Percentiles rank a stretch among this genome's conserved stretches.
Conservation (phyloP, 2,888 invertebrate species). For the Trissolcus brochymenae region DNA sequence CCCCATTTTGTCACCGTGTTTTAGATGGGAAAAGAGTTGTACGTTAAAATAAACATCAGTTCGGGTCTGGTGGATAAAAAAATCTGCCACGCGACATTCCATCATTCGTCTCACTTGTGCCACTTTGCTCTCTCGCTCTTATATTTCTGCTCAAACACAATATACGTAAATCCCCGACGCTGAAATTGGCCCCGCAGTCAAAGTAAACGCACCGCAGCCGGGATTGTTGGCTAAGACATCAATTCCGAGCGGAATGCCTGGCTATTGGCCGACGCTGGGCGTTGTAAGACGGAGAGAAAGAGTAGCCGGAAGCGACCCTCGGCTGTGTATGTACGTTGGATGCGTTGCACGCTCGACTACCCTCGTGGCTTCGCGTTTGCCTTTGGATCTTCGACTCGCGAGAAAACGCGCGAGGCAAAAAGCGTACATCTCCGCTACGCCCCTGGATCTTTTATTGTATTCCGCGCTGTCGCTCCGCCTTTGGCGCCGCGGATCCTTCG, state of each 20-base stretch:
- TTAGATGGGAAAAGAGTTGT: neutral
- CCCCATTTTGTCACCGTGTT: neutral
- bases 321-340: conserved; percentile 25
- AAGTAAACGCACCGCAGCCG: conserved; percentile 43
- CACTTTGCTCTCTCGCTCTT: neutral
- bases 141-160: conserved; percentile 32
- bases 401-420: conserved; percentile 23
- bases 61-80: too few species aligned
- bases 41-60: too few species aligned
- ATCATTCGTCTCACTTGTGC: neutral
- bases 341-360: conserved; percentile 55
- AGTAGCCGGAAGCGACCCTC: conserved; percentile 54
- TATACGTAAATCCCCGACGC: conserved; percentile 38
- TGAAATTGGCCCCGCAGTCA: conserved; percentile 47
- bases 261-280: conserved; percentile 35
- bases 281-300: conserved; percentile 29
- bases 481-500: conserved; percentile 69
- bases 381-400: conserved; percentile 44
- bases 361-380: conserved; percentile 52
- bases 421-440: conserved; percentile 58
- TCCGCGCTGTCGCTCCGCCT: conserved; percentile 66
- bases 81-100: conserved; percentile 34
- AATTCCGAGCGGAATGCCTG: conserved; percentile 35
- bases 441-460: conserved; percentile 64
- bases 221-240: conserved; percentile 52